phyloP scores from a whole-genome alignment of 2,797 vertebrate genomes.

The Sparus aurata region DNA sequence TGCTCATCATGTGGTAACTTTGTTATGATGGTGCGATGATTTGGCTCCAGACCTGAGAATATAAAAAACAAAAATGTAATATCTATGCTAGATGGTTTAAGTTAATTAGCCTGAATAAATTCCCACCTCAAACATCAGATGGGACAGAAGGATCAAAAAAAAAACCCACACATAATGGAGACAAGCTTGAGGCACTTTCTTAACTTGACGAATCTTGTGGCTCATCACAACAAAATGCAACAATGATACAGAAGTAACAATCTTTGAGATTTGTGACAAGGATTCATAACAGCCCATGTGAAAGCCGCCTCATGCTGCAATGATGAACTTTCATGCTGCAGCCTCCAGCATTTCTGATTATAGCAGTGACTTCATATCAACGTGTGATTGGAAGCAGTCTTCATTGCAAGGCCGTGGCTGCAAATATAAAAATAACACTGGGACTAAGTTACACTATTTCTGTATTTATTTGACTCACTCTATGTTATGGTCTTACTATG shows the following conservation, averaged over 20 bases:
- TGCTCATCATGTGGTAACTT: constrained; percentile 84
- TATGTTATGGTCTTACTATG: background rate
- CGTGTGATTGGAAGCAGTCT: background rate
- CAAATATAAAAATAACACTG: background rate
- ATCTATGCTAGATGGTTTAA: background rate
- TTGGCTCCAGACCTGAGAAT: constrained; percentile 68
- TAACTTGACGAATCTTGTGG: constrained; percentile 26
- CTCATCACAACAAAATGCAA: constrained; percentile 49
- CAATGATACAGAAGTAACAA: constrained; percentile 13
- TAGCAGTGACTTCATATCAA: background rate
- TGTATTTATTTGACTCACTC: background rate
- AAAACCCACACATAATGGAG: background rate
- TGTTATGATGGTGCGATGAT: constrained; percentile 37
- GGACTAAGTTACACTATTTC: background rate
- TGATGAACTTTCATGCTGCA: background rate
- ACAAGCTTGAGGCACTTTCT: constrained; percentile 12
- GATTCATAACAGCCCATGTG: background rate
- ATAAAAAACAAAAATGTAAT: constrained; percentile 25
- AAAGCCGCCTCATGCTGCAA: background rate
- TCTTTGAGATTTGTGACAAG: constrained; percentile 12
- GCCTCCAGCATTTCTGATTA: background rate
- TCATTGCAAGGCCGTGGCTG: background rate
- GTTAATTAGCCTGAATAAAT: constrained; percentile 4
- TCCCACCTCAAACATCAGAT: background rate
- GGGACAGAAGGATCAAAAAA: background rate